Evolutionary conservation across 2,888 invertebrate species (phyloP).

Genomic region (Caenorhabditis japonica): DNA sequence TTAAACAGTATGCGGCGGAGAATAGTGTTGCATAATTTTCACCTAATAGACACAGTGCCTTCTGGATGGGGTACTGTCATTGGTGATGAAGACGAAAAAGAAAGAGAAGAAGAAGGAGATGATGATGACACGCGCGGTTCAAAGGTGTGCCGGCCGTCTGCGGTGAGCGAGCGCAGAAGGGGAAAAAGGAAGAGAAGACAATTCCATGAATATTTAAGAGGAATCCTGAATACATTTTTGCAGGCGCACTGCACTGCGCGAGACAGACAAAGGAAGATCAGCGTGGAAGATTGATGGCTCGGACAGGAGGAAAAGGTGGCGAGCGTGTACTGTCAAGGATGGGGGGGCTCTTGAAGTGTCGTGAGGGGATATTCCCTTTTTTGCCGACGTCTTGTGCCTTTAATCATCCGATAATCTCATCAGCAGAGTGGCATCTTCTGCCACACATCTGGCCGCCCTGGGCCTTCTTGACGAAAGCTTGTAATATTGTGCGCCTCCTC

Average conservation of each 20-base stretch:
- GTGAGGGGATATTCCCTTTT: too few species aligned
- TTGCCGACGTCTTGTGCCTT: constrained; percentile 14
- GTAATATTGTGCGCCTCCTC: constrained; percentile 38
- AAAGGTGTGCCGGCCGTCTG: constrained; percentile 34
- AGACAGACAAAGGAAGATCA: constrained; percentile 30
- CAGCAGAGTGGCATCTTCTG: constrained; percentile 22
- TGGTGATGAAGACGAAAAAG: too few species aligned
- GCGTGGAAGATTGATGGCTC: constrained; percentile 36
- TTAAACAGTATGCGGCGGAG: neutral
- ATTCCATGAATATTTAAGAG: constrained; percentile 45
- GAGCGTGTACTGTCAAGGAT: constrained; percentile 4
- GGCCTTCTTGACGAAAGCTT: constrained; percentile 17
- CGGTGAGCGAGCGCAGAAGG: neutral
- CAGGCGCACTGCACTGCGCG: too few species aligned
- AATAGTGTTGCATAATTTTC: constrained; percentile 40
- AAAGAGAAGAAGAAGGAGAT: too few species aligned
- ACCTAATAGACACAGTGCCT: constrained; percentile 4
- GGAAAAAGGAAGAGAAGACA: constrained; percentile 15
- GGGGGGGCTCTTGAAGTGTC: constrained; percentile 21
- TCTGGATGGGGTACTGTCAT: constrained; percentile 18
- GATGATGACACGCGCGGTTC: constrained; percentile 8
- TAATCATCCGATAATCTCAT: constrained; percentile 53
- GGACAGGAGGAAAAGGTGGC: constrained; percentile 12
- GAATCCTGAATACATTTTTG: constrained; percentile 29
- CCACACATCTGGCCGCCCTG: constrained; percentile 34